These are phyloP conservation scores for Aspidiotus destructor DNA, from an alignment of 2,888 invertebrate genomes.

Conservation along the genomic window DNA sequence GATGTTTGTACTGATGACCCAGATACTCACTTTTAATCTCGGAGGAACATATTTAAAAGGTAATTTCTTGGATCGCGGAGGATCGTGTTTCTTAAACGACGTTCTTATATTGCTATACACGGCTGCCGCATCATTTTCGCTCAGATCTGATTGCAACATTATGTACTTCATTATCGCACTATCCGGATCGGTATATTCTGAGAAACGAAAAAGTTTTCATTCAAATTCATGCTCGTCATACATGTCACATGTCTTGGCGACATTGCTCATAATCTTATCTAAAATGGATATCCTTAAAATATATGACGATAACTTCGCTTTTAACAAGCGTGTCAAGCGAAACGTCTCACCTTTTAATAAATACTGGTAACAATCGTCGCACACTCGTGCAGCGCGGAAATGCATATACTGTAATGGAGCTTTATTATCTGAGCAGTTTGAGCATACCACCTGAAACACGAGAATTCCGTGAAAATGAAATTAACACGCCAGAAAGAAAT, in stretches of 20 bases:
- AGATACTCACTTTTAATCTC: conserved; percentile 39
- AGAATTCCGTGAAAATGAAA: background rate
- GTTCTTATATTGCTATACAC: conserved; percentile 36
- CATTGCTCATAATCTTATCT: too few relatives aligned
- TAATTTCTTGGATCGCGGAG: conserved; percentile 36
- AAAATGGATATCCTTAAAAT: too few relatives aligned
- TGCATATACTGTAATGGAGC: conserved; percentile 48
- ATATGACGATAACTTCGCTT: background rate
- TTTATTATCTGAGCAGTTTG: conserved; percentile 50
- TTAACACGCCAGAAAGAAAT: background rate
- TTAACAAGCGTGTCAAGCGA: background rate
- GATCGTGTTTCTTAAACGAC: conserved; percentile 38
- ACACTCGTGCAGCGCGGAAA: conserved; percentile 46
- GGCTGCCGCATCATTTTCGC: conserved; percentile 36
- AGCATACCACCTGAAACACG: conserved; percentile 50
- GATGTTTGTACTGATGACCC: too few relatives aligned
- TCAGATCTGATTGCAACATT: conserved; percentile 29
- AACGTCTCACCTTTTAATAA: conserved; percentile 41
- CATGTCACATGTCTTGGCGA: background rate
- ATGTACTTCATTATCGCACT: conserved; percentile 12
- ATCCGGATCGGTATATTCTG: conserved; percentile 23
- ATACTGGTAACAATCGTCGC: conserved; percentile 47
- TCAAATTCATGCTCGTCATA: background rate
- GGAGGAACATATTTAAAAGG: conserved; percentile 40
- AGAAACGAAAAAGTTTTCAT: background rate